A percentile compares a stretch with the other conserved stretches of the same genome.
phyloP scores from a whole-genome alignment of 2,888 invertebrate species.

The Oligia strigilis region DNA sequence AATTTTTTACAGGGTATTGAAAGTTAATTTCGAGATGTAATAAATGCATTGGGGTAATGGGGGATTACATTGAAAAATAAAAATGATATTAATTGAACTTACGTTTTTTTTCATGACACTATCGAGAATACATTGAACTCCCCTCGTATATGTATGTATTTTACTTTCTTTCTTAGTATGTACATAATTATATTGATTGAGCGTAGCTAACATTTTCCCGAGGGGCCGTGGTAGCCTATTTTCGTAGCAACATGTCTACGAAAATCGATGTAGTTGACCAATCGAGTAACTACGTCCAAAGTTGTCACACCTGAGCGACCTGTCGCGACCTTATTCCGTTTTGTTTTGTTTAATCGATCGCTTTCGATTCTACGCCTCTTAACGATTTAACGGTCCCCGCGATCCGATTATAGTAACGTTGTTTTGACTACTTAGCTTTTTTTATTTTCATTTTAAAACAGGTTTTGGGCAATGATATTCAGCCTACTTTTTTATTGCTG shows the following conservation, averaged over 20 bases:
- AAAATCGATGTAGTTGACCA: constrained; percentile 47
- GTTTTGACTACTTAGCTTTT: constrained; percentile 16
- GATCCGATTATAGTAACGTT: constrained; percentile 39
- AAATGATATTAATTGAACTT: too few species aligned
- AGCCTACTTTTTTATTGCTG: constrained; percentile 31
- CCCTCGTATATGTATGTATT: too few species aligned
- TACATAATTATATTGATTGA: background rate
- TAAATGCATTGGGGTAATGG: too few species aligned
- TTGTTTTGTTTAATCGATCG: constrained; percentile 64
- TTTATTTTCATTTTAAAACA: constrained; percentile 16
- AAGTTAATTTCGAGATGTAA: too few species aligned
- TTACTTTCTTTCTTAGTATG: background rate
- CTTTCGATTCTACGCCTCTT: constrained; percentile 65
- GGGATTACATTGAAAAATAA: too few species aligned
- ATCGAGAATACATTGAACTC: too few species aligned
- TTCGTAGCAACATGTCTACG: background rate
- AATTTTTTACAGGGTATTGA: too few species aligned
- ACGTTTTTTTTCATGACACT: too few species aligned
- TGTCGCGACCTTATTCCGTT: constrained; percentile 65
- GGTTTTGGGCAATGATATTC: constrained; percentile 28
- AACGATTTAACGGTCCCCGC: constrained; percentile 49
- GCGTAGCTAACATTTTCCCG: background rate
- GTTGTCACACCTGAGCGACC: constrained; percentile 57
- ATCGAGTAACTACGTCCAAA: constrained; percentile 26
- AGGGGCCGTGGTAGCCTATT: background rate